Conservation (phyloP, 2,797 vertebrate genomes). For the Mormyrus hasselquistii region DNA sequence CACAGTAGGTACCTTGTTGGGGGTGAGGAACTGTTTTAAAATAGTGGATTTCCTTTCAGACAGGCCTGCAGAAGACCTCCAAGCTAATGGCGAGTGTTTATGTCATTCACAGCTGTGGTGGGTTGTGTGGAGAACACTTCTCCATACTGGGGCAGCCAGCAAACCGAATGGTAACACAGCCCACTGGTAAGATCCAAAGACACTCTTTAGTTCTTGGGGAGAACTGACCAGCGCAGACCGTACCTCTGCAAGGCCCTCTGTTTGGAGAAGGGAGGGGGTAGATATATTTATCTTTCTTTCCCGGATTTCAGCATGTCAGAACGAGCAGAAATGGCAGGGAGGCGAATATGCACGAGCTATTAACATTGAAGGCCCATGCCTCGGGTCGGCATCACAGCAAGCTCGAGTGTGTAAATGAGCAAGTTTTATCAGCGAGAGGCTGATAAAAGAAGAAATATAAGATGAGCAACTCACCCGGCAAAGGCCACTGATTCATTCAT, state of each 20-base stretch:
- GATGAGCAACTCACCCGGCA: background rate
- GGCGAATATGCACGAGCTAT: background rate
- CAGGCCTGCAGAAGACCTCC: background rate
- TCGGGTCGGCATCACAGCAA: slow-evolving; percentile 6
- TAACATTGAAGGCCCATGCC: slow-evolving; percentile 30
- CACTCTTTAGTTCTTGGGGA: background rate
- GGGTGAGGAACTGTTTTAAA: background rate
- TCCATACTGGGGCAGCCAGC: background rate
- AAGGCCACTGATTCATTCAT: background rate
- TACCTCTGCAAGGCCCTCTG: background rate
- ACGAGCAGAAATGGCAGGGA: background rate
- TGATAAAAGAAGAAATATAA: slow-evolving; percentile 1
- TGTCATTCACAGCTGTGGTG: background rate
- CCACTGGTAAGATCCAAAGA: background rate
- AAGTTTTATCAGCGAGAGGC: background rate
- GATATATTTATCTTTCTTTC: slow-evolving; percentile 18
- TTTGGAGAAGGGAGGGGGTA: background rate
- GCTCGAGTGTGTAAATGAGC: background rate
- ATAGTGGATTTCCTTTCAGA: background rate
- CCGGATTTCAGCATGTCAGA: background rate
- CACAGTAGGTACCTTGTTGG: background rate
- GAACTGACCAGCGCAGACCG: background rate
- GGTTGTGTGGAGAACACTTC: background rate
- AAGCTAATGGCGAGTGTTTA: background rate
- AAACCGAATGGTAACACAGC: background rate